Evolutionary conservation across 2,113 vertebrate genomes (phyloP), one percentile per base, ranked within the genome.

Genomic region (Ploceus nigricollis): DNA sequence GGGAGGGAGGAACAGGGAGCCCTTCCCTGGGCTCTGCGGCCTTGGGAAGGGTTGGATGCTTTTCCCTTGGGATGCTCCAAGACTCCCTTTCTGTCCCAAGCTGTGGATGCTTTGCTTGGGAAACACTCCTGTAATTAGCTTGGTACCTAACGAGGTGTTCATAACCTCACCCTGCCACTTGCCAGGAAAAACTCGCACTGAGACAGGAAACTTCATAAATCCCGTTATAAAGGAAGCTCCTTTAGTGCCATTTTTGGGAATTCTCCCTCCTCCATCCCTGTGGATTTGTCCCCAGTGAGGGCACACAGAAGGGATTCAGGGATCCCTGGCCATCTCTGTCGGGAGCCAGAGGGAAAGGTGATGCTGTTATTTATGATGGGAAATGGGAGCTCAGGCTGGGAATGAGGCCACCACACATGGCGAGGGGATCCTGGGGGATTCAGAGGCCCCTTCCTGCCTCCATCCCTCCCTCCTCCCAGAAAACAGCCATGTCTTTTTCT

Each of bases 241-340:
- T 73, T 65, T 44, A 13, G 27, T 44, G 31, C 48, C 21, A 16
- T 56, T 68, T 71, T 39, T 35, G 24, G 51, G 64, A 24, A 4
- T 45, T 73, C n/a, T 33, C 22, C 53, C 19, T 56, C 58, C 71
- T 47, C 12, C 42, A 7, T n/a, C 10, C 63, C 61, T 2, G 11
- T 6, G 50, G 25, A 11, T 77, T 77, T 54, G 45, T 45, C 37
- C 30, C 47, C 9, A 1, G 9, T 6, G 39, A 63, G 64, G 63
- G 25, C 10, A 23, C 28, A 15, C 28, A 7, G 42, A n/a, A 76
- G 31, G 6, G 9, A 61, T 66, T 58, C 30, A 7, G 33, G n/a
- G 14, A 14, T 75, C n/a, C 7, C 4, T 17, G 39, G 33, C 19
- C 5, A 2, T 37, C 23, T 65, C 58, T 1, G 0, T 4, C 0